Conservation (phyloP, 2,888 invertebrate species). For the Paralinhomoeus sp. region DNA sequence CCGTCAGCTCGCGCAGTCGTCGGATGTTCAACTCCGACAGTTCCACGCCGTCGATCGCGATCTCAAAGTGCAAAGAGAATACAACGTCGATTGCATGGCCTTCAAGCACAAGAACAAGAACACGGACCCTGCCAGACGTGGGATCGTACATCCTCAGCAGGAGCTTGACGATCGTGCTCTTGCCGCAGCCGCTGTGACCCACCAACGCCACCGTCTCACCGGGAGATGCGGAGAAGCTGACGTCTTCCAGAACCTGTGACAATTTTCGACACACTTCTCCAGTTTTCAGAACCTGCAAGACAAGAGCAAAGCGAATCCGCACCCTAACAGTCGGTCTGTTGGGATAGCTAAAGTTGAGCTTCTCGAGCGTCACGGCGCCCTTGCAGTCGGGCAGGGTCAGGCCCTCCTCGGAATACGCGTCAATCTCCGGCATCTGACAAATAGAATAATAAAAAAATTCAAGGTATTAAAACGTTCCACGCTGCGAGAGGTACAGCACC, state of each 20-base stretch:
- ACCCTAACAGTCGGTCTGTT: constrained; percentile 19
- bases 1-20: constrained; percentile 26
- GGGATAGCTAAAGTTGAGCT: constrained; percentile 21
- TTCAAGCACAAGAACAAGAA: too few species aligned
- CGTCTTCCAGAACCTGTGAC: too few species aligned
- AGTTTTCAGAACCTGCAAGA: too few species aligned
- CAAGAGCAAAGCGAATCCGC: constrained; percentile 7
- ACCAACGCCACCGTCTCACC: constrained; percentile 20
- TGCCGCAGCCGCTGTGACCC: constrained; percentile 21
- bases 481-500: too few species aligned
- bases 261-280: too few species aligned
- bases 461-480: too few species aligned
- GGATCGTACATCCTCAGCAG: constrained; percentile 47
- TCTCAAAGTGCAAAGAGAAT: neutral
- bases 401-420: too few species aligned
- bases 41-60: constrained; percentile 18
- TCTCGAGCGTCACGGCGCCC: constrained; percentile 15
- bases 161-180: constrained; percentile 50
- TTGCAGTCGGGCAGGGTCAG: constrained; percentile 12
- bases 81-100: too few species aligned
- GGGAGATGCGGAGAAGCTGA: too few species aligned
- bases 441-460: too few species aligned
- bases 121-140: too few species aligned
- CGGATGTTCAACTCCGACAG: constrained; percentile 14
- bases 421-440: too few species aligned